Percentiles rank a stretch among this genome's conserved stretches.
These are phyloP conservation scores for Aldabrachelys gigantea DNA, from an alignment of 2,113 vertebrate genomes.

Conservation along the genomic window DNA sequence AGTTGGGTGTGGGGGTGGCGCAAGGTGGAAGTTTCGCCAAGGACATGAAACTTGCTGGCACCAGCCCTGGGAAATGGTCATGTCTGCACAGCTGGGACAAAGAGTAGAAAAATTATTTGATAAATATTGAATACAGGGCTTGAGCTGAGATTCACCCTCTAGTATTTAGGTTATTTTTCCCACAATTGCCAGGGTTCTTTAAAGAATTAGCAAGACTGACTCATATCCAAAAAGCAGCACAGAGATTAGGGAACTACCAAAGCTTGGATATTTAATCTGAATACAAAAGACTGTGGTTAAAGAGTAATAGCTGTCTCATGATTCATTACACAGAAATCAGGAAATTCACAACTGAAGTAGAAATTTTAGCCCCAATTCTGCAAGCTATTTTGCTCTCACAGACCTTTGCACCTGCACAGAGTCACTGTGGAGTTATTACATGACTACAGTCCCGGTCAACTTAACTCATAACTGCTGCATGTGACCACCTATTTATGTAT, in stretches of 20 bases:
- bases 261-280: not conserved
- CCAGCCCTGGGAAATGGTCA: slow-evolving; percentile 9
- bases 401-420: not conserved
- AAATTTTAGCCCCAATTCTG: not conserved
- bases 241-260: not conserved
- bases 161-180: slow-evolving; percentile 34
- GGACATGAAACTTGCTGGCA: too few relatives aligned
- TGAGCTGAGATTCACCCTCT: not conserved
- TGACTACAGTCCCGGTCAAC: not conserved
- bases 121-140: slow-evolving; percentile 21
- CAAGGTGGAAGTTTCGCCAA: too few relatives aligned
- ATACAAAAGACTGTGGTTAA: not conserved
- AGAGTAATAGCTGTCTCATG: not conserved
- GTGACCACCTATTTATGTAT: not conserved
- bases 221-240: not conserved
- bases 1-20: too few relatives aligned
- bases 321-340: not conserved
- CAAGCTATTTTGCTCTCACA: not conserved
- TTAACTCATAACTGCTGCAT: not conserved
- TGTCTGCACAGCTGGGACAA: not conserved
- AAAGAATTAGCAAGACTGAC: not conserved
- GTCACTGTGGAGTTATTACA: not conserved
- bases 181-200: slow-evolving; percentile 17
- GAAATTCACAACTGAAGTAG: not conserved
- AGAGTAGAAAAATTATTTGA: not conserved